A percentile compares a stretch with the other conserved stretches of the same genome.
Evolutionary conservation across 2,797 vertebrate genomes (phyloP).

Genomic region (Muraenolepis orangiensis): DNA sequence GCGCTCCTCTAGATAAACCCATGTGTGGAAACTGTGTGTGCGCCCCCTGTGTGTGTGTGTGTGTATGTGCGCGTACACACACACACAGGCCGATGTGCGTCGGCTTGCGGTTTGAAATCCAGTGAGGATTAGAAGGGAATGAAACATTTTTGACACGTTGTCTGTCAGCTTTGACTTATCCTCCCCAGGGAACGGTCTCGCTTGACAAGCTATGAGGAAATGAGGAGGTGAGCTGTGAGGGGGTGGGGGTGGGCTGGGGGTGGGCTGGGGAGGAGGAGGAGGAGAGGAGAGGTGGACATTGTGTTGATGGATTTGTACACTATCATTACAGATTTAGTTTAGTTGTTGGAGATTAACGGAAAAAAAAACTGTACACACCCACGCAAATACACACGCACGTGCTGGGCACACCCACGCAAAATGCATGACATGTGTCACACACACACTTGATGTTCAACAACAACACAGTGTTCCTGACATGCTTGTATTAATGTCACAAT

Average conservation of each 20-base stretch:
- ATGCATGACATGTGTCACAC: too few relatives aligned
- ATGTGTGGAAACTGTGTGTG: background rate
- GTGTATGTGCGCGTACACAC: background rate
- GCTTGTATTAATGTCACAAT: background rate
- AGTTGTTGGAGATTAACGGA: background rate
- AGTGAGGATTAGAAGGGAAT: slow-evolving; percentile 2
- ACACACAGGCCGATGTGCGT: too few relatives aligned
- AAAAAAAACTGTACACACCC: background rate
- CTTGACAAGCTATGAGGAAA: slow-evolving; percentile 39
- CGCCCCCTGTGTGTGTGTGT: too few relatives aligned
- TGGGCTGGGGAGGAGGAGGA: slow-evolving; percentile 5
- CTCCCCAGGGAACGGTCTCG: slow-evolving; percentile 21
- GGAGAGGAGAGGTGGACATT: background rate
- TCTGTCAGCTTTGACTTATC: slow-evolving; percentile 46
- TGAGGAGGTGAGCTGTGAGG: slow-evolving; percentile 30
- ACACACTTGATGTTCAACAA: too few relatives aligned
- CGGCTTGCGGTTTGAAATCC: background rate
- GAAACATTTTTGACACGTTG: slow-evolving; percentile 30
- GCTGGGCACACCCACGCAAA: background rate
- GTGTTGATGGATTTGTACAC: too few relatives aligned
- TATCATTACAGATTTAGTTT: background rate
- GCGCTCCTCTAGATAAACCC: background rate
- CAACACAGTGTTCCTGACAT: too few relatives aligned
- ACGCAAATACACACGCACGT: background rate
- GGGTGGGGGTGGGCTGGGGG: background rate